Base-by-base conservation (phyloP, 2,113 vertebrate genomes). In the Brachyhypopomus gauderio region DNA sequence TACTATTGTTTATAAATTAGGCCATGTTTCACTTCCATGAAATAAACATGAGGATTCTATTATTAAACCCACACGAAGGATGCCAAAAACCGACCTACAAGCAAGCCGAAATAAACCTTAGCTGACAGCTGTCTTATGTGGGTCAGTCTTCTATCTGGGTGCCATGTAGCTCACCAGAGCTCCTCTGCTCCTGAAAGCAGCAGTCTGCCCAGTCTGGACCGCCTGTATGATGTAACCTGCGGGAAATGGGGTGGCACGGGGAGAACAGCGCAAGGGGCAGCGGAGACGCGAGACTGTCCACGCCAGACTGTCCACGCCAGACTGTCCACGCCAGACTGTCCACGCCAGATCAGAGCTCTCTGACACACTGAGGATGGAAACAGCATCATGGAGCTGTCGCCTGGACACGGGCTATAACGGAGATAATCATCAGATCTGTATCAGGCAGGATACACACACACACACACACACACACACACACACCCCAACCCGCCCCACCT, bases 351-450 rank as follows among this genome's bases (percentile, higher is more conserved):
- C 79, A 52, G 58, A 69, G 75, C 81, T 79, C 83, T 82, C 67
- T 77, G 77, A 76, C 77, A 64, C 52, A 80, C 80, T 74, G 67
- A 77, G 80, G 67, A 76, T 83, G 62, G 76, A 80, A 86, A 77
- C 77, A 75, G 80, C 71, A 70, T 80, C 85, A 83, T 38, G 60
- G 59, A 59, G 41, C 55, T 72, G 67, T 67, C 71, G 63, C 56
- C 38, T 62, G 20, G 62, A 55, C 11, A 62, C 72, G 67, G 74
- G 72, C 22, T 8, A 59, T 12, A 69, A 78, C 80, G 36, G 38
- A 22, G 78, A 83, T 86, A 86, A 83, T 83, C 78, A 79, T 83
- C 62, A 5, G 20, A 71, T 80, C 78, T 82, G 74, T 83, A 83
- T 86, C 74, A 22, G 76, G n/a, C 14, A 23, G 17, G 14, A 9